Conservation (phyloP, 2,113 vertebrate species). For the Atrichornis clamosus region DNA sequence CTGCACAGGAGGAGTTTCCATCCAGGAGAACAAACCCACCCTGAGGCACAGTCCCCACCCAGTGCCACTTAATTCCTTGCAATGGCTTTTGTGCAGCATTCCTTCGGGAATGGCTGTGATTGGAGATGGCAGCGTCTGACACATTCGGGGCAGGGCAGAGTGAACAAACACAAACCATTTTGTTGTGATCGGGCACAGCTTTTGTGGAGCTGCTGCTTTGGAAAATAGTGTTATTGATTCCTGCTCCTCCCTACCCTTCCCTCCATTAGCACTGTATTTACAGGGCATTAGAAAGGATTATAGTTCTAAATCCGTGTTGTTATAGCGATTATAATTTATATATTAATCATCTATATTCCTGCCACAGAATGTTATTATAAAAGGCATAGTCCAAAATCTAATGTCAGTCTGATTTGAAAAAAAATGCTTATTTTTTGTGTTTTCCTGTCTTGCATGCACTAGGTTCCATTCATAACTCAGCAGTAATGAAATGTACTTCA, state of each 20-base stretch:
- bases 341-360: not conserved
- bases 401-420: not conserved
- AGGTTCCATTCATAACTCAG: not conserved
- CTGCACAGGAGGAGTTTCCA: not conserved
- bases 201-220: not conserved
- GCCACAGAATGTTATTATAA: not conserved
- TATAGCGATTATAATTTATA: not conserved
- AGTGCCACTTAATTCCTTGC: not conserved
- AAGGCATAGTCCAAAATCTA: not conserved
- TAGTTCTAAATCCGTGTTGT: not conserved
- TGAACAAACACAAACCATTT: not conserved
- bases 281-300: not conserved
- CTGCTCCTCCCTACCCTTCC: not conserved
- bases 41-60: not conserved
- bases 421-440: not conserved
- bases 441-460: not conserved
- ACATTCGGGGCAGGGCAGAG: not conserved
- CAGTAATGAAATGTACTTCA: not conserved
- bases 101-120: not conserved
- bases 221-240: not conserved
- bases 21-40: not conserved
- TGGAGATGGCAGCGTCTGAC: not conserved
- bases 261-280: not conserved
- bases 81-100: no score
- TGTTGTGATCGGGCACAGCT: not conserved